Evolutionary conservation across 2,113 vertebrate species (phyloP), one percentile per base, ranked within the genome.

Genomic region (Leptodactylus fuscus): DNA sequence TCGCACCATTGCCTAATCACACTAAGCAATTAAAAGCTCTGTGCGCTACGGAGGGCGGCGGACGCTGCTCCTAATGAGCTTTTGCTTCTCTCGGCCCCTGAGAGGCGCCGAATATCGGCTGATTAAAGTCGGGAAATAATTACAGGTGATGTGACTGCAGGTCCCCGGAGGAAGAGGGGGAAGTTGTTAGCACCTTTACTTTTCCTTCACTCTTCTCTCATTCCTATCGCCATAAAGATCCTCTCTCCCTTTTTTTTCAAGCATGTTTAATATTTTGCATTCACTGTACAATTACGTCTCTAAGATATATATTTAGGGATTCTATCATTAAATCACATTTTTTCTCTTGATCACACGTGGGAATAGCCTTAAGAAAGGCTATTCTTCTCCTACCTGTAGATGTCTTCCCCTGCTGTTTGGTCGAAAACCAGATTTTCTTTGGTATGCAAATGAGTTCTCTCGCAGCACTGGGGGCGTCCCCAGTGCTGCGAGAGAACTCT

Each of bases 11-110:
- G 94, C 93, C 96, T 97, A 96, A 96, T 96, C 93, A 92, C 94
- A 95, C 94, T 95, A 95, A 95, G 96, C 95, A 97, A 97, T 98
- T 96, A 97, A 96, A 95, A 95, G 93, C 94, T 89, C 94, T 93
- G 90, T 93, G 93, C 94, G 94, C 95, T 94, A 95, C 93, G 93
- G 95, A 95, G 95, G 94, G 95, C 94, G 94, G 96, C 92, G 96
- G 96, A 96, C 93, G 92, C 92, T 94, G 96, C 95, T 97, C 94
- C 95, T 97, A 97, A 98, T 97, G 96, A 97, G 96, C 96, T 97
- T 97, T 96, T 93, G 91, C 94, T 95, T 94, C 91, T 89, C 90
- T 91, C 92, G 91, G 92, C 93, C 94, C 93, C 91, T 79, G 93
- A 94, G 94, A 94, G 93, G 89, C 89, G 53, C 48, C 91, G 87